phyloP scores from a whole-genome alignment of 2,113 vertebrate species.

The Pomatorhinus ruficollis region DNA sequence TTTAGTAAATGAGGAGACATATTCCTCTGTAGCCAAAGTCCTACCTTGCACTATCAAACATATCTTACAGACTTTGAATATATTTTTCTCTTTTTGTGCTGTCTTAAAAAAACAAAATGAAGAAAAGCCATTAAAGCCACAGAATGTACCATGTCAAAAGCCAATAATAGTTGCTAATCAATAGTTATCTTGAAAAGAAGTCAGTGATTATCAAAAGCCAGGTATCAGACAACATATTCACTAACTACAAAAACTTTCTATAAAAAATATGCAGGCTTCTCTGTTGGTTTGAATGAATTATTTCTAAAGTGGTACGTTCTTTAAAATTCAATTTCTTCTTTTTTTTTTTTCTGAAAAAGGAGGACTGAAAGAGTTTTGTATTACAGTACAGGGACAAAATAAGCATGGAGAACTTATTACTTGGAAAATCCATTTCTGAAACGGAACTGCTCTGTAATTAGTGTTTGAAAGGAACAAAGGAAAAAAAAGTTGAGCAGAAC shows the following conservation, averaged over 20 bases:
- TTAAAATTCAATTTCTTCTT: background rate
- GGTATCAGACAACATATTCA: background rate
- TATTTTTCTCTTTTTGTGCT: background rate
- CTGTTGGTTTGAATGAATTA: background rate
- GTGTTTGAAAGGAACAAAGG: too few relatives aligned
- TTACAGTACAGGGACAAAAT: background rate
- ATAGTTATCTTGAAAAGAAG: background rate
- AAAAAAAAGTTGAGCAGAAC: background rate
- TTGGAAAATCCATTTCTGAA: background rate
- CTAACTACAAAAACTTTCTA: background rate
- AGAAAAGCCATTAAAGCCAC: background rate
- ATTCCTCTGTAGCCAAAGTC: slow-evolving; percentile 12
- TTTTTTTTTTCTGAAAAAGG: background rate
- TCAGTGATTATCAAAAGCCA: background rate
- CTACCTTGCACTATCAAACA: slow-evolving; percentile 23
- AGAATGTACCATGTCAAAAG: background rate
- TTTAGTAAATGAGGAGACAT: slow-evolving; percentile 43
- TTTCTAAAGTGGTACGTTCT: background rate
- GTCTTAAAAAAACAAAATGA: background rate
- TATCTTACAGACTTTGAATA: slow-evolving; percentile 41
- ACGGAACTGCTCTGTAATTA: background rate
- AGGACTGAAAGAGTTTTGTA: background rate
- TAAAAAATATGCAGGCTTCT: background rate
- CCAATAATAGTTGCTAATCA: background rate
- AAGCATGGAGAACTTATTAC: background rate